Evolutionary conservation across 2,113 vertebrate genomes (phyloP).

Genomic region (Melanotaenia duboulayi): DNA sequence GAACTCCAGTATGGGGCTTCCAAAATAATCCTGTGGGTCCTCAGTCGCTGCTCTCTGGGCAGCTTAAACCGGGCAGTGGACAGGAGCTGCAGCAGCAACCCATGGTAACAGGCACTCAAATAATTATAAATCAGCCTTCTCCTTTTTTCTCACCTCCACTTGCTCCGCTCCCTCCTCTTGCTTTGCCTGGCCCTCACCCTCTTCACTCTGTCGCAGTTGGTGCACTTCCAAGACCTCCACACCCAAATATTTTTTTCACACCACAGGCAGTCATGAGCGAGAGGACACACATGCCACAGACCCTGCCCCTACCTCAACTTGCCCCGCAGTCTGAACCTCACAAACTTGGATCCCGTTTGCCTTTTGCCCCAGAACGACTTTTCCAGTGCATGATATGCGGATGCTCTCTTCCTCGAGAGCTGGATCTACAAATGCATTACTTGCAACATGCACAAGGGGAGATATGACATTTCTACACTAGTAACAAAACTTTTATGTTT

Average conservation of each 20-base stretch:
- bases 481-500: constrained; percentile 41
- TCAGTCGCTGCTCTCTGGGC: constrained; percentile 70
- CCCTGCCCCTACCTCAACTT: constrained; percentile 76
- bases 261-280: constrained; percentile 77
- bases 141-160: constrained; percentile 78
- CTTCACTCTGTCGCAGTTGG: constrained; percentile 77
- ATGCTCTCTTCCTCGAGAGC: constrained; percentile 78
- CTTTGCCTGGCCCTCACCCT: constrained; percentile 74
- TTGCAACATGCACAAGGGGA: constrained; percentile 84
- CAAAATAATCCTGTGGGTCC: constrained; percentile 72
- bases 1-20: constrained; percentile 78
- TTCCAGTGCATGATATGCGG: constrained; percentile 85
- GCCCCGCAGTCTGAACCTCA: constrained; percentile 69
- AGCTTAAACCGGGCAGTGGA: constrained; percentile 71
- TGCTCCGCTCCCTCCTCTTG: constrained; percentile 72
- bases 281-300: constrained; percentile 72
- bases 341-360: constrained; percentile 75
- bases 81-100: constrained; percentile 74
- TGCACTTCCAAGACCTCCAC: constrained; percentile 70
- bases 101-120: constrained; percentile 74
- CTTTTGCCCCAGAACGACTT: constrained; percentile 78
- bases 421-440: constrained; percentile 86
- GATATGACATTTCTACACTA: constrained; percentile 66
- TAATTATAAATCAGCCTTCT: constrained; percentile 78
- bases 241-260: constrained; percentile 80